A percentile compares a stretch with the other conserved stretches of the same genome.
Evolutionary conservation across 2,888 invertebrate species (phyloP).

Genomic region (Aphidoletes aphidimyza): DNA sequence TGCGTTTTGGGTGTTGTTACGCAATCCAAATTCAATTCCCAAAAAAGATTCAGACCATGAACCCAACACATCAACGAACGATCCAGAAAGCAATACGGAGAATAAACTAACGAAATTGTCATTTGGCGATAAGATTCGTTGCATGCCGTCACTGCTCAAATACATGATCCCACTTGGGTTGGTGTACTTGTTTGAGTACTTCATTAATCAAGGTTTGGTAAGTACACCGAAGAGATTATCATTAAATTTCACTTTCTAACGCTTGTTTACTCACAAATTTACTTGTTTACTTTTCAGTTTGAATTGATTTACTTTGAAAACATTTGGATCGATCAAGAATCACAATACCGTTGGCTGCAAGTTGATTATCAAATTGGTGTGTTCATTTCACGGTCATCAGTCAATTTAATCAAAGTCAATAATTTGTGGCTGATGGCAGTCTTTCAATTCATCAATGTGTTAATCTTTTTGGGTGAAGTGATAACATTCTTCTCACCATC

Average conservation of each 20-base stretch:
- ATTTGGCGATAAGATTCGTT: constrained; percentile 68
- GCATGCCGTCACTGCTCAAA: constrained; percentile 72
- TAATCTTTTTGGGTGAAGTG: constrained; percentile 73
- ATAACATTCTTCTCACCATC: constrained; percentile 73
- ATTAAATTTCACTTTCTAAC: no score
- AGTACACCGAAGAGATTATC: no score
- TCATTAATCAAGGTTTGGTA: constrained; percentile 88
- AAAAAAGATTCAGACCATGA: neutral
- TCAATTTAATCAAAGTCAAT: constrained; percentile 75
- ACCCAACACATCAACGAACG: neutral
- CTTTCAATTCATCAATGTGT: constrained; percentile 74
- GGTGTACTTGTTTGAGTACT: constrained; percentile 87
- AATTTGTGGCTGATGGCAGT: constrained; percentile 78
- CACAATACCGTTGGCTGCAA: constrained; percentile 85
- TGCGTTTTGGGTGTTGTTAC: constrained; percentile 68
- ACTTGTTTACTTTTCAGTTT: constrained; percentile 69
- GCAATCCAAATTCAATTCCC: constrained; percentile 61
- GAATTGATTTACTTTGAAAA: constrained; percentile 79
- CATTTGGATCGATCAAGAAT: constrained; percentile 69
- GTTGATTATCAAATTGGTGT: constrained; percentile 86
- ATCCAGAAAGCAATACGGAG: neutral
- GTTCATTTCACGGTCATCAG: constrained; percentile 83
- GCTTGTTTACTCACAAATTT: neutral
- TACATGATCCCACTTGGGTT: constrained; percentile 81
- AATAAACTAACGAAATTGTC: constrained; percentile 61